A percentile compares a stretch with the other conserved stretches of the same genome.
These are phyloP conservation scores for Nemotelus pantherinus DNA, from an alignment of 2,888 invertebrate species.

Conservation along the genomic window DNA sequence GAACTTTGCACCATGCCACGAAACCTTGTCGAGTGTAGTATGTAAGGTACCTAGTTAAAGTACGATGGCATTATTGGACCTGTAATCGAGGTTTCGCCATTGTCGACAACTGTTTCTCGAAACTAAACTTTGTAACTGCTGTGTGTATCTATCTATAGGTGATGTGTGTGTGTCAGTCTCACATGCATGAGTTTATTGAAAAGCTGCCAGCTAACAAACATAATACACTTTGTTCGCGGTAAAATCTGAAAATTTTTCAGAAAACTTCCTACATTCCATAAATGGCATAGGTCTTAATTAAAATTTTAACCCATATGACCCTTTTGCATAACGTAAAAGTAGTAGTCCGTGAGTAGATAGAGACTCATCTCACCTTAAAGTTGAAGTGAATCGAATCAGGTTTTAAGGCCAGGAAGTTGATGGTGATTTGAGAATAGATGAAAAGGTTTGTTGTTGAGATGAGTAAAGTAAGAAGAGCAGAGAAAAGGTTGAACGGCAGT, in stretches of 20 bases:
- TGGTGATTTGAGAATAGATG: too few species aligned
- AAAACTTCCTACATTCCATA: slow-evolving; percentile 18
- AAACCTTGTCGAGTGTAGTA: too few species aligned
- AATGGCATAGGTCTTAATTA: slow-evolving; percentile 29
- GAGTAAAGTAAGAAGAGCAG: too few species aligned
- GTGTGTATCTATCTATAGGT: too few species aligned
- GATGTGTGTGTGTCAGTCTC: too few species aligned
- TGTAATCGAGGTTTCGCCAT: background rate
- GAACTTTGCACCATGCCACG: background rate
- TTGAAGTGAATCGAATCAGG: background rate
- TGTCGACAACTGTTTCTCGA: background rate
- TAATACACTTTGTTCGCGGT: background rate
- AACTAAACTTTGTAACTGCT: background rate
- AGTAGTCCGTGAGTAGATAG: background rate
- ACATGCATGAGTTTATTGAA: background rate
- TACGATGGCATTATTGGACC: background rate
- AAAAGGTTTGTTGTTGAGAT: too few species aligned
- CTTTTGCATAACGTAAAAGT: slow-evolving; percentile 6
- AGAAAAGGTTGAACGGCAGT: too few species aligned
- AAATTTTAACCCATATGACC: slow-evolving; percentile 25
- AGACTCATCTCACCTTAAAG: background rate
- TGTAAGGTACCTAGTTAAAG: background rate
- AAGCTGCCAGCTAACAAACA: background rate
- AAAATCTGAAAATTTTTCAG: slow-evolving; percentile 6
- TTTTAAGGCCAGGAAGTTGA: too few species aligned